These are phyloP conservation scores for Acromyrmex echinatior DNA, from an alignment of 1,140 invertebrate species.

Conservation along the genomic window DNA sequence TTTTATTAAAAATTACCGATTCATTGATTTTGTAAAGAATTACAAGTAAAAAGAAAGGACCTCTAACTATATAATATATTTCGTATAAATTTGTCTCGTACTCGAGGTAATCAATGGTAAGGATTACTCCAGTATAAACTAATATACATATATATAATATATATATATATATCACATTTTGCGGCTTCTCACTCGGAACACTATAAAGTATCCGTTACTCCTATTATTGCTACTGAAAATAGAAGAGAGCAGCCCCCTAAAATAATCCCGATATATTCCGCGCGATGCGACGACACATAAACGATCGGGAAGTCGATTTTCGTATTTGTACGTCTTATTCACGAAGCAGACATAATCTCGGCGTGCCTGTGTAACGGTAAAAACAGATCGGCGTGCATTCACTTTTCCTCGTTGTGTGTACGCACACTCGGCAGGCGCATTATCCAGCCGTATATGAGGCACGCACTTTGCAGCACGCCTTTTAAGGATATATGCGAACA, in stretches of 20 bases:
- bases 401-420: constrained; percentile 67
- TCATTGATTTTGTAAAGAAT: too few relatives aligned
- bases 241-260: background rate
- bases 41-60: too few relatives aligned
- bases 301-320: constrained; percentile 70
- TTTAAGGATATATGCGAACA: constrained; percentile 46
- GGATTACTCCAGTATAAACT: too few relatives aligned
- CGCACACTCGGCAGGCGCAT: constrained; percentile 9
- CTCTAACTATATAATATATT: too few relatives aligned
- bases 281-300: constrained; percentile 53
- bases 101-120: too few relatives aligned
- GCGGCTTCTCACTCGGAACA: background rate
- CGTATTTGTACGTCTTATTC: constrained; percentile 74
- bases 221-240: constrained; percentile 33
- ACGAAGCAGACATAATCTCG: constrained; percentile 72
- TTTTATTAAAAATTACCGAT: too few relatives aligned
- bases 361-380: constrained; percentile 74
- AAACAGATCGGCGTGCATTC: constrained; percentile 76
- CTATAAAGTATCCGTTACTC: constrained; percentile 6
- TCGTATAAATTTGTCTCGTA: too few relatives aligned
- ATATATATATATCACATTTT: background rate
- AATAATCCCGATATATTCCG: background rate
- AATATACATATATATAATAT: too few relatives aligned
- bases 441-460: constrained; percentile 43
- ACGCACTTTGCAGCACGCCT: constrained; percentile 65